Evolutionary conservation across 2,797 vertebrate species (phyloP).

Genomic region (Lagodon rhomboides): DNA sequence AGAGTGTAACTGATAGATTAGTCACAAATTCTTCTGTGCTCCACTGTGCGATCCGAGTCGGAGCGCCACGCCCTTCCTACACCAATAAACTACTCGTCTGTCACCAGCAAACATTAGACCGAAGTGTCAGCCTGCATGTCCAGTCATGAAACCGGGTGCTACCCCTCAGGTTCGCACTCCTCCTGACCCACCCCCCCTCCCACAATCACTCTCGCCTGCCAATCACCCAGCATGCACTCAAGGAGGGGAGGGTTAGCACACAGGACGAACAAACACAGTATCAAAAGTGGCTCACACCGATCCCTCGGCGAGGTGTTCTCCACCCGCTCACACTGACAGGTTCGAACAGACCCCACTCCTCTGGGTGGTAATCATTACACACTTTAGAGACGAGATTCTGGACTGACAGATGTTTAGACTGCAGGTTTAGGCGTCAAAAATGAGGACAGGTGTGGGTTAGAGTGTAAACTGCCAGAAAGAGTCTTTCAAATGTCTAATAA

Average conservation of each 20-base stretch:
- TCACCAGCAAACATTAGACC: conserved; percentile 61
- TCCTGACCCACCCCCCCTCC: conserved; percentile 45
- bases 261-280: conserved; percentile 63
- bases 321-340: conserved; percentile 45
- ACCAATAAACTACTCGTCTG: conserved; percentile 68
- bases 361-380: conserved; percentile 28
- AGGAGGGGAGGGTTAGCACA: conserved; percentile 22
- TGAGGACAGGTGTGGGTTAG: conserved; percentile 20
- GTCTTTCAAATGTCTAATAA: conserved; percentile 17
- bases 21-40: conserved; percentile 23
- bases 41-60: conserved; percentile 39
- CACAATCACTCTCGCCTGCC: conserved; percentile 68
- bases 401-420: conserved; percentile 23
- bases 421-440: conserved; percentile 32
- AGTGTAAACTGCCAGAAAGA: conserved; percentile 18
- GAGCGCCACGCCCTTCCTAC: conserved; percentile 46
- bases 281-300: conserved; percentile 41
- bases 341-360: conserved; percentile 38
- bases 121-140: conserved; percentile 58
- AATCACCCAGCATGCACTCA: conserved; percentile 62
- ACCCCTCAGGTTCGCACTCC: conserved; percentile 56
- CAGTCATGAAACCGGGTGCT: conserved; percentile 61
- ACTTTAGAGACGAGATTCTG: conserved; percentile 24
- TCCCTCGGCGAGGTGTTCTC: conserved; percentile 27
- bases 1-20: conserved; percentile 38